Evolutionary conservation across 1,140 invertebrate genomes (phyloP), one percentile per base, ranked within the genome.

Genomic region (Drosophila yakuba): DNA sequence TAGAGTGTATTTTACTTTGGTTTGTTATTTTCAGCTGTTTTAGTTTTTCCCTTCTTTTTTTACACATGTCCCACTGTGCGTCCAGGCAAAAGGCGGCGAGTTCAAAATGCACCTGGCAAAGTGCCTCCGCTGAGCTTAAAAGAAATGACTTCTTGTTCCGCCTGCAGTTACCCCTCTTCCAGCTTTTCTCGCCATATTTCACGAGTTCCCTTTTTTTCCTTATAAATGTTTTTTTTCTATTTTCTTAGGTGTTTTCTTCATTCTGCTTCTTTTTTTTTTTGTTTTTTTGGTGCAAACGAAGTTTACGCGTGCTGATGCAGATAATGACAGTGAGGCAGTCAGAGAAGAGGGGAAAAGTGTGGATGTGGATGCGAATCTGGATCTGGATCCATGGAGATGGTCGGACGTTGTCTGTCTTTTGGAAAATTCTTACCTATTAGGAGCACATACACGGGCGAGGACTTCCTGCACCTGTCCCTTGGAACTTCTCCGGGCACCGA

Each of bases 141-240:
- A 86, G 82, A 86, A 86, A 86, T 86, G 82, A 86, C 82, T 86
- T 86, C 82, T 86, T 77, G 69, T 86, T 85, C 82, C 82, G 82
- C 67, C 43, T 62, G 71, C 68, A 74, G 69, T 69, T 71, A 44
- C 67, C 43, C 39, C 66, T 72, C 63, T 55, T 55, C 36, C 28
- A 39, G 41, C 48, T 58, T 43, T 43, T 15, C 43, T 25, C 36
- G 15, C 17, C 15, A 43, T 59, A 45, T 50, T 41, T 25, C 55
- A 28, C 28, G 36, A 20, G 45, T 57, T 61, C 38, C 43, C 39
- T 28, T 51, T 44, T 61, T 59, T 32, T 57, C 58, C 45, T 43
- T 32, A 61, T 61, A 43, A 32, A 57, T 44, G 15, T 35, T 38
- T 57, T 36, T 20, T 43, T 62, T 47, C 38, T 43, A 25, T 43